These are phyloP conservation scores for Diogma glabrata DNA, from an alignment of 2,888 invertebrate species.

Conservation along the genomic window DNA sequence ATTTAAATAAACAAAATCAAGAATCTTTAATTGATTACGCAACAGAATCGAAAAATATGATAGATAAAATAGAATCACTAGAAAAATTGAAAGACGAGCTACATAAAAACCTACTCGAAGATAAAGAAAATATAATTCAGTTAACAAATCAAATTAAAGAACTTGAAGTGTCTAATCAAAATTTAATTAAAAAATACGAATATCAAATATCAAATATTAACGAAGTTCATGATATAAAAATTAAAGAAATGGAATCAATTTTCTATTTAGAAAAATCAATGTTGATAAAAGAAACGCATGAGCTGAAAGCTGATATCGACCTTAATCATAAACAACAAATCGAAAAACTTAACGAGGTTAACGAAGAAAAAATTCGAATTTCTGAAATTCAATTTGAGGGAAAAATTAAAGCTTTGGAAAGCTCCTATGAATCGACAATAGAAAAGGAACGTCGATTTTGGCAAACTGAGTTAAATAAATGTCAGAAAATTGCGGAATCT, in stretches of 20 bases:
- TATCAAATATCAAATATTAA: slow-evolving; percentile 17
- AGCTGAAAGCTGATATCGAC: slow-evolving; percentile 14
- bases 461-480: slow-evolving; percentile 40
- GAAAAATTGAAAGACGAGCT: slow-evolving; percentile 31
- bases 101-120: slow-evolving; percentile 31
- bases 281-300: slow-evolving; percentile 17
- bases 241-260: slow-evolving; percentile 20
- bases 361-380: slow-evolving; percentile 32
- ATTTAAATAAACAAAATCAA: slow-evolving; percentile 30
- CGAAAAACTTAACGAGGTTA: slow-evolving; percentile 31
- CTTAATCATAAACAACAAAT: slow-evolving; percentile 24
- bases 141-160: slow-evolving; percentile 32
- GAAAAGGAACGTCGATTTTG: slow-evolving; percentile 37
- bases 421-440: slow-evolving; percentile 34
- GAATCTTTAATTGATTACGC: slow-evolving; percentile 30
- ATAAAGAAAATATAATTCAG: slow-evolving; percentile 31
- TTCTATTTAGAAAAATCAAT: slow-evolving; percentile 16
- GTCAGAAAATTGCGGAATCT: slow-evolving; percentile 43
- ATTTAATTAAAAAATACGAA: slow-evolving; percentile 20
- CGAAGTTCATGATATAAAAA: slow-evolving; percentile 20
- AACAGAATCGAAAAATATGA: slow-evolving; percentile 28
- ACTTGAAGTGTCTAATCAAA: slow-evolving; percentile 30
- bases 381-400: slow-evolving; percentile 35
- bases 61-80: slow-evolving; percentile 30
- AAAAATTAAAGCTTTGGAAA: slow-evolving; percentile 37